These are phyloP conservation scores for Diabrotica undecimpunctata DNA, from an alignment of 1,140 invertebrate species.

Conservation along the genomic window DNA sequence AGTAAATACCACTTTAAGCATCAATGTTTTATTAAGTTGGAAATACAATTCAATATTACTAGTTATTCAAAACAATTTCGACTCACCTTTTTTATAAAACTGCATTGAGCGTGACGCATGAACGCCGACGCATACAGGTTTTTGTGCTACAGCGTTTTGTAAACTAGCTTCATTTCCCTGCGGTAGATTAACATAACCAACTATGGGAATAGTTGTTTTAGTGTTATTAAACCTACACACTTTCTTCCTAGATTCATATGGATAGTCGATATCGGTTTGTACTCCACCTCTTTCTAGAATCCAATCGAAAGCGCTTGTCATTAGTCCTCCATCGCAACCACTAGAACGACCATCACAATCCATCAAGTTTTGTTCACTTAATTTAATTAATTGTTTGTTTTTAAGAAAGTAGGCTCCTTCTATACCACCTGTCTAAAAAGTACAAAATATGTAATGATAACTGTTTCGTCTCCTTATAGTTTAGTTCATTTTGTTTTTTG, in stretches of 20 bases:
- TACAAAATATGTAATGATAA: too few relatives aligned
- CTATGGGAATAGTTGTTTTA: not conserved
- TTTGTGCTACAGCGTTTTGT: not conserved
- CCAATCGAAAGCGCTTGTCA: constrained; percentile 89
- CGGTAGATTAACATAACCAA: not conserved
- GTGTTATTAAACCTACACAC: constrained; percentile 49
- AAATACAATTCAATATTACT: too few relatives aligned
- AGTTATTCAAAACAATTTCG: too few relatives aligned
- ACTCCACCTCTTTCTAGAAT: constrained; percentile 81
- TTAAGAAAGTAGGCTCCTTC: constrained; percentile 91
- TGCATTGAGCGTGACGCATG: constrained; percentile 83
- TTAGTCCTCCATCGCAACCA: constrained; percentile 91
- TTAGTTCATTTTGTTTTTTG: too few relatives aligned
- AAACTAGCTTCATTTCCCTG: not conserved
- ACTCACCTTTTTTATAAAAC: constrained; percentile 79
- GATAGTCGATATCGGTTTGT: constrained; percentile 86
- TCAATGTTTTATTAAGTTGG: too few relatives aligned
- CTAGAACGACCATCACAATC: constrained; percentile 90
- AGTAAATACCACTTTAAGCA: too few relatives aligned
- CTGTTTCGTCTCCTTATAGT: too few relatives aligned
- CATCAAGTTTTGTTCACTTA: constrained; percentile 95
- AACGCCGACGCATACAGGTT: constrained; percentile 63
- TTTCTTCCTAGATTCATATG: constrained; percentile 75
- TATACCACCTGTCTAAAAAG: constrained; percentile 46
- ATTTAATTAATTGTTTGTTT: constrained; percentile 74